Evolutionary conservation across 2,888 invertebrate genomes (phyloP).

Genomic region (Mimachlamys varia): DNA sequence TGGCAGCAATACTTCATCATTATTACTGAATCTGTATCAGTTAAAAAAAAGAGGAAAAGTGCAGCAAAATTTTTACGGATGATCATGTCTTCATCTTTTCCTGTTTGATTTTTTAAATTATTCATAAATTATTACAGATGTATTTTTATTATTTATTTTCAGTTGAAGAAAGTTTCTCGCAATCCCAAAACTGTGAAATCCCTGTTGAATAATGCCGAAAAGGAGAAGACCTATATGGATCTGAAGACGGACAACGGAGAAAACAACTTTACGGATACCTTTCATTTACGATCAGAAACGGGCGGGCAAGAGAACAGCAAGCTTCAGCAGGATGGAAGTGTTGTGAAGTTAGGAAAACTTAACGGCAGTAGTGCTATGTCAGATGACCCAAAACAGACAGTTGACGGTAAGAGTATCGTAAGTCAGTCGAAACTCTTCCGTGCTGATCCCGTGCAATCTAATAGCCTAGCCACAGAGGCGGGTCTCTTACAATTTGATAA

Average conservation of each 20-base stretch:
- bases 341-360: neutral
- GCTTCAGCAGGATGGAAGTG: neutral
- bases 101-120: too few relatives aligned
- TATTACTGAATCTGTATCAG: neutral
- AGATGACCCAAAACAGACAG: neutral
- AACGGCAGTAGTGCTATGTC: neutral
- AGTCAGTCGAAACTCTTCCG: constrained; percentile 53
- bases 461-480: neutral
- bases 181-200: constrained; percentile 56
- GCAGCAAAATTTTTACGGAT: too few relatives aligned
- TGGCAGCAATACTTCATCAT: too few relatives aligned
- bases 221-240: constrained; percentile 37
- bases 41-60: neutral
- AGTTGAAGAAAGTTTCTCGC: constrained; percentile 44
- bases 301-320: neutral
- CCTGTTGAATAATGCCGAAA: constrained; percentile 50
- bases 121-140: too few relatives aligned
- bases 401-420: constrained; percentile 29
- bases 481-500: constrained; percentile 9
- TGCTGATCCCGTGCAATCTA: constrained; percentile 47
- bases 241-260: constrained; percentile 38
- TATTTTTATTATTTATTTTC: constrained; percentile 37
- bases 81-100: too few relatives aligned
- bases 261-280: neutral
- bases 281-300: neutral